These are phyloP conservation scores for Drosophila melanosoma DNA, from an alignment of 2,888 invertebrate species.

Conservation along the genomic window DNA sequence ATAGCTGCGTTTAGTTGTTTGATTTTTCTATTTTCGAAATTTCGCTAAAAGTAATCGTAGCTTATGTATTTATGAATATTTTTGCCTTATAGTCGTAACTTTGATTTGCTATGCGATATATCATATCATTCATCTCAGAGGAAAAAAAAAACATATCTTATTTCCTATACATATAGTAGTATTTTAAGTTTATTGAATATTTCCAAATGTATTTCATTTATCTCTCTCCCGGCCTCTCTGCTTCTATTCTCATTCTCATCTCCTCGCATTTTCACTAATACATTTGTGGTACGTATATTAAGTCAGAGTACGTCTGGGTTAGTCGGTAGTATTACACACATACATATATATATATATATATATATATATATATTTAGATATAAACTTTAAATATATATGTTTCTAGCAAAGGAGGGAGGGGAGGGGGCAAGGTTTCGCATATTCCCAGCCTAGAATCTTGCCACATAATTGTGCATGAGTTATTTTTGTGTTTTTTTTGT, in stretches of 20 bases:
- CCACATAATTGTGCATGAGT: slow-evolving; percentile 7
- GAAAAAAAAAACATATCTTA: slow-evolving; percentile 52
- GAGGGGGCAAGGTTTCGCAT: not conserved
- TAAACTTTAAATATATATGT: slow-evolving; percentile 12
- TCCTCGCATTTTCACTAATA: slow-evolving; percentile 36
- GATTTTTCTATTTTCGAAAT: slow-evolving; percentile 31
- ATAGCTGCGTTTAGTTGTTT: slow-evolving; percentile 23
- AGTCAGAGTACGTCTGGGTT: slow-evolving; percentile 62
- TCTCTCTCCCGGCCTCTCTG: slow-evolving; percentile 26
- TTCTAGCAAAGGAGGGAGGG: slow-evolving; percentile 1
- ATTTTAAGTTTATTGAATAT: slow-evolving; percentile 35
- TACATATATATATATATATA: not conserved
- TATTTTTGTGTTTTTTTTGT: slow-evolving; percentile 10
- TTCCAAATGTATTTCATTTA: slow-evolving; percentile 49
- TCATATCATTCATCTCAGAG: slow-evolving; percentile 35
- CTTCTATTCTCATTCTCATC: not conserved
- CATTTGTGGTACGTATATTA: slow-evolving; percentile 69
- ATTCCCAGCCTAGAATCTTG: slow-evolving; percentile 11
- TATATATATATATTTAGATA: not conserved
- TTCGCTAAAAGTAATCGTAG: slow-evolving; percentile 40
- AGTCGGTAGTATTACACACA: slow-evolving; percentile 23
- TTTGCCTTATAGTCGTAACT: slow-evolving; percentile 55
- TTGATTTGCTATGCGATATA: slow-evolving; percentile 70
- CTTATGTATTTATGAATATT: slow-evolving; percentile 25
- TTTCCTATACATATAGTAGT: slow-evolving; percentile 37